Evolutionary conservation across 1,140 invertebrate species (phyloP).

Genomic region (Tyrophagus putrescentiae): DNA sequence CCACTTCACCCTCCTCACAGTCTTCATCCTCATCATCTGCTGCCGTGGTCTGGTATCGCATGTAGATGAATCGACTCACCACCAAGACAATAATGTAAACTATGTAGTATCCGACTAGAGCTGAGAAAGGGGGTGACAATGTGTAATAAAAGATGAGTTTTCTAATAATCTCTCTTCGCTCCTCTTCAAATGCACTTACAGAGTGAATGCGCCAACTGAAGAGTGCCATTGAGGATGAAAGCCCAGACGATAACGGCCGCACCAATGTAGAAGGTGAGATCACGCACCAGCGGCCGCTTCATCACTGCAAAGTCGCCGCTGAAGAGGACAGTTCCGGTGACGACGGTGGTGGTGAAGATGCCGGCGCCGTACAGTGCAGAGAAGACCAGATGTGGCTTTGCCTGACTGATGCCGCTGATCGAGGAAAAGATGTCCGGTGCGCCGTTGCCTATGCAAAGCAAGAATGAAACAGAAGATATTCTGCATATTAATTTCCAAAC

Average conservation of each 20-base stretch:
- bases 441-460: constrained; percentile 64
- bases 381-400: constrained; percentile 41
- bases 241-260: constrained; percentile 31
- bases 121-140: neutral
- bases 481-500: neutral
- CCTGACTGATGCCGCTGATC: constrained; percentile 37
- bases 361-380: constrained; percentile 45
- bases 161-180: too few relatives aligned
- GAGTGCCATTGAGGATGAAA: neutral
- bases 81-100: neutral
- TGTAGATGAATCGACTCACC: neutral
- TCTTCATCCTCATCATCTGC: too few relatives aligned
- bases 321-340: constrained; percentile 46
- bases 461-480: constrained; percentile 23
- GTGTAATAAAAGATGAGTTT: neutral
- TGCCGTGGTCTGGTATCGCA: neutral
- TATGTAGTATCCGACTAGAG: neutral
- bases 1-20: too few relatives aligned
- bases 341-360: constrained; percentile 50
- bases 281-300: constrained; percentile 46
- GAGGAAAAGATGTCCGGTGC: constrained; percentile 58
- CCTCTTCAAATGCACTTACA: too few relatives aligned
- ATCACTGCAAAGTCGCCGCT: constrained; percentile 44
- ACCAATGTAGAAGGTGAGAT: constrained; percentile 47
- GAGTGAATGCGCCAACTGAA: neutral